Percentiles rank a stretch among this genome's conserved stretches.
Conservation (phyloP, 2,888 invertebrate species). For the Hypomecis punctinalis region DNA sequence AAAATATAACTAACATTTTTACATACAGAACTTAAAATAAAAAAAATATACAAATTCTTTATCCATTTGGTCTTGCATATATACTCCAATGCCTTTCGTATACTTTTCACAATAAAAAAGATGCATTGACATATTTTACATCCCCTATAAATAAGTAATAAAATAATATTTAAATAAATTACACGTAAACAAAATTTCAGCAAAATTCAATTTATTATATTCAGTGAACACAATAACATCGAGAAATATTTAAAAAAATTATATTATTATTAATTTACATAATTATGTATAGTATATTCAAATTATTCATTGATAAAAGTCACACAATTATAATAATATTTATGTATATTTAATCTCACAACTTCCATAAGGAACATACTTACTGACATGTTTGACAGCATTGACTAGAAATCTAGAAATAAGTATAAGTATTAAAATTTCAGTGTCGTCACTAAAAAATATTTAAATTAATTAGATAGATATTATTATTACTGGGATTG, state of each 20-base stretch:
- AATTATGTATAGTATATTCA: not conserved
- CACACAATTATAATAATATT: not conserved
- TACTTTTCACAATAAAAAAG: slow-evolving; percentile 42
- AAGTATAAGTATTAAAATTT: slow-evolving; percentile 18
- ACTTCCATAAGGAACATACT: slow-evolving; percentile 62
- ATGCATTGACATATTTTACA: too few species aligned
- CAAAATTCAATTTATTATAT: too few species aligned
- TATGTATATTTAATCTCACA: slow-evolving; percentile 49
- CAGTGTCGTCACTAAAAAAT: not conserved
- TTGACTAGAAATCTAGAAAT: slow-evolving; percentile 55
- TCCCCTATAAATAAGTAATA: not conserved
- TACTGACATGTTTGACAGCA: slow-evolving; percentile 44
- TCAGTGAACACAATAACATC: too few species aligned
- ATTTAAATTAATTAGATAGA: not conserved
- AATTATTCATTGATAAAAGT: not conserved
- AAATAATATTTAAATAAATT: not conserved
- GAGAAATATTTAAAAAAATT: too few species aligned
- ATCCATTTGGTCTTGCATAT: slow-evolving; percentile 42
- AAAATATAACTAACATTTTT: slow-evolving; percentile 47
- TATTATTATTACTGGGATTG: too few species aligned
- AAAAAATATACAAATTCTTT: not conserved
- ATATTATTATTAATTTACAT: not conserved
- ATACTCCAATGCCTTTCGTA: slow-evolving; percentile 49
- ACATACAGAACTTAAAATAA: not conserved
- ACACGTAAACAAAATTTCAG: too few species aligned